Evolutionary conservation across 2,113 vertebrate genomes (phyloP).

Genomic region (Merops nubicus): DNA sequence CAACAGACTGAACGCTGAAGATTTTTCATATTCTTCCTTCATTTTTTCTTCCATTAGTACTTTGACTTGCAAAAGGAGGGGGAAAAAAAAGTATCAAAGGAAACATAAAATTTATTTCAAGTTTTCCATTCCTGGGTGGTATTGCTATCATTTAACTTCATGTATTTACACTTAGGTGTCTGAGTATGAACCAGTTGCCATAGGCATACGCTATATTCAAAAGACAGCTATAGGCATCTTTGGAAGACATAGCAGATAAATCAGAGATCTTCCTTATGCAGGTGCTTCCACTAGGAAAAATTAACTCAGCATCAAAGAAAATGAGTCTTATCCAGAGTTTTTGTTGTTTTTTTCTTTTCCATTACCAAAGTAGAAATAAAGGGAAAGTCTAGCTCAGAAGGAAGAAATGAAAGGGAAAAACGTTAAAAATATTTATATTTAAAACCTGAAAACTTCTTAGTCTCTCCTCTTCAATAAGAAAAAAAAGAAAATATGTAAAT

Average conservation of each 20-base stretch:
- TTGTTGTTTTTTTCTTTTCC: not conserved
- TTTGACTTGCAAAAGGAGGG: not conserved
- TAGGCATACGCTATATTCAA: constrained; percentile 16
- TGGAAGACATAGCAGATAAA: not conserved
- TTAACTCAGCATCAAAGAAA: not conserved
- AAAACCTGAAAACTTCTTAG: not conserved
- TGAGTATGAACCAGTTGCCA: constrained; percentile 1
- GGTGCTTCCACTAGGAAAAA: not conserved
- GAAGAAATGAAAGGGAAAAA: not conserved
- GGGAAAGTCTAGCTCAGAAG: no score
- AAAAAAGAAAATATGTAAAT: not conserved
- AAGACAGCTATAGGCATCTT: constrained; percentile 13
- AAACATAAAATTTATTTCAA: not conserved
- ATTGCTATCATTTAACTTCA: not conserved
- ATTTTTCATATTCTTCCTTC: not conserved
- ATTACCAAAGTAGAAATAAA: not conserved
- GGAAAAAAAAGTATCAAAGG: not conserved
- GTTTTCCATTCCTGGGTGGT: constrained; percentile 34
- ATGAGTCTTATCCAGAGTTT: not conserved
- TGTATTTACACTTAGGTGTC: not conserved
- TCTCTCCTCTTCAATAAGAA: not conserved
- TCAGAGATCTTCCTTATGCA: constrained; percentile 10
- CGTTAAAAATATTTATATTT: not conserved
- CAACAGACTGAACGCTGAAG: not conserved
- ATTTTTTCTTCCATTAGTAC: not conserved